phyloP scores from a whole-genome alignment of 2,113 vertebrate species.

The Psephotus haematonotus region DNA sequence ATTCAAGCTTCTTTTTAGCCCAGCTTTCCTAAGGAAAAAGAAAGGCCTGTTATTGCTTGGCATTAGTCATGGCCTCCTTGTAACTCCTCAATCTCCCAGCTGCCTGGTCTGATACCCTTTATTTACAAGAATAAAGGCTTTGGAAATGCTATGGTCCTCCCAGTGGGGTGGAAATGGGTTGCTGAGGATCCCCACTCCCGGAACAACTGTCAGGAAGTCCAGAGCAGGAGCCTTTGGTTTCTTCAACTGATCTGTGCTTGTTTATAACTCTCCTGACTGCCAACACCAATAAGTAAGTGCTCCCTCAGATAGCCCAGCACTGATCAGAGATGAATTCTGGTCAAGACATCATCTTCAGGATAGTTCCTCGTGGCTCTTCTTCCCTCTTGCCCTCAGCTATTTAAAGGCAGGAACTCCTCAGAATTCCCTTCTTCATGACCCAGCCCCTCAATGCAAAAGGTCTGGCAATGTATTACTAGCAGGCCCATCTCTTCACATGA shows the following conservation, averaged over 20 bases:
- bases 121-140: background rate
- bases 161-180: background rate
- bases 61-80: background rate
- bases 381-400: background rate
- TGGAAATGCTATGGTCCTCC: background rate
- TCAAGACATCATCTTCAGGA: background rate
- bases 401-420: background rate
- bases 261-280: background rate
- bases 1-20: slow-evolving; percentile 5
- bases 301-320: background rate
- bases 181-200: background rate
- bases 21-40: background rate
- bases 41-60: background rate
- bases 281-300: background rate
- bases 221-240: background rate
- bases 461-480: background rate
- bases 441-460: background rate
- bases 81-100: background rate
- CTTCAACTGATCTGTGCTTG: background rate
- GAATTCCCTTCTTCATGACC: background rate
- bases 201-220: background rate
- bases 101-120: background rate
- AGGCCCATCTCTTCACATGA: background rate
- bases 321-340: background rate
- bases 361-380: background rate